Conservation (phyloP, 2,888 invertebrate genomes). For the Caenorhabditis sp. region DNA sequence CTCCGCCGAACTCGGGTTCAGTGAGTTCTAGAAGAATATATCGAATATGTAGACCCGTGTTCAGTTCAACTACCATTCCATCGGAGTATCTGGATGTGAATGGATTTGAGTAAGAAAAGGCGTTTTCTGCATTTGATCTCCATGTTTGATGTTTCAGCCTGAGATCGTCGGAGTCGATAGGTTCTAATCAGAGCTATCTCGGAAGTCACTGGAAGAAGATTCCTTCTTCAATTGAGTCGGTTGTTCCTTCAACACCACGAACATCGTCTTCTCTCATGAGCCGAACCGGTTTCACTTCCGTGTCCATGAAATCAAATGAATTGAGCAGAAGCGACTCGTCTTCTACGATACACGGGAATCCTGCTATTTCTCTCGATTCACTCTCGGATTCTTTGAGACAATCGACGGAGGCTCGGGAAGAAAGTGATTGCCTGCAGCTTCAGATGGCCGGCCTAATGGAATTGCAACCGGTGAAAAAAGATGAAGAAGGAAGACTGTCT, state of each 20-base stretch:
- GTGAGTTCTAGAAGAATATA: constrained; percentile 1
- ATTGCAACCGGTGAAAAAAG: not conserved
- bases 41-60: not conserved
- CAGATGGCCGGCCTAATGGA: constrained; percentile 16
- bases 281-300: not conserved
- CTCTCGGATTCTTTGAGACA: constrained; percentile 4
- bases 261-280: not conserved
- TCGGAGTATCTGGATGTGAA: constrained; percentile 26
- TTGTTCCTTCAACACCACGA: not conserved
- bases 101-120: not conserved
- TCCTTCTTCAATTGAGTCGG: not conserved
- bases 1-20: not conserved
- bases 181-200: constrained; percentile 10
- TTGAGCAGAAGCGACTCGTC: constrained; percentile 14
- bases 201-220: constrained; percentile 49
- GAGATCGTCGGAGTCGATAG: not conserved
- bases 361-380: not conserved
- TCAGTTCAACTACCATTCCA: not conserved
- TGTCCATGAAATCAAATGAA: not conserved
- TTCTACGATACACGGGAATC: not conserved
- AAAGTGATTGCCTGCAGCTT: constrained; percentile 14
- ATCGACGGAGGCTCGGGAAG: constrained; percentile 25
- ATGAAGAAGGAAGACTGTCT: not conserved
- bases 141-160: not conserved
- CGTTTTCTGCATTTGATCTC: not conserved